Percentiles rank a stretch among this genome's conserved stretches.
Conservation (phyloP, 2,797 vertebrate genomes). For the Borostomias antarcticus region DNA sequence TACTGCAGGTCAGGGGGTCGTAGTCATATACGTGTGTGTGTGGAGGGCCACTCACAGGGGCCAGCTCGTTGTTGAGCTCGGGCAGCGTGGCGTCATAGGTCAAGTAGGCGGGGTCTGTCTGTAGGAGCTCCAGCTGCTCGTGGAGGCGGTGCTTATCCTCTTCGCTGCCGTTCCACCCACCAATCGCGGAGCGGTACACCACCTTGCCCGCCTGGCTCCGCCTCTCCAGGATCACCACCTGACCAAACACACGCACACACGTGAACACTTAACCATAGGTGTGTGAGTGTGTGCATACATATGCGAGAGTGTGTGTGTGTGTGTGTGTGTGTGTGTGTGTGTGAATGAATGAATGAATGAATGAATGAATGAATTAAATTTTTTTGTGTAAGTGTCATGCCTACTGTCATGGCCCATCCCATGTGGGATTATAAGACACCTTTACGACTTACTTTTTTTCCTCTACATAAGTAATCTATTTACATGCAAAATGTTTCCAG, state of each 20-base stretch:
- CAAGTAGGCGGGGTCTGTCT: conserved; percentile 85
- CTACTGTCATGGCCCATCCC: no score
- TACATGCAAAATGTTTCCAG: no score
- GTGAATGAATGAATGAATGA: background rate
- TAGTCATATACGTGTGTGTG: background rate
- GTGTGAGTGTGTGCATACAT: background rate
- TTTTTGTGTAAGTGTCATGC: background rate
- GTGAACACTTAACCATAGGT: background rate
- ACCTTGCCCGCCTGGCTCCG: conserved; percentile 83
- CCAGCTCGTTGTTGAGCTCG: conserved; percentile 90
- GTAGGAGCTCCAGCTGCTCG: conserved; percentile 87
- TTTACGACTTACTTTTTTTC: no score
- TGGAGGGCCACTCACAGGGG: conserved; percentile 79
- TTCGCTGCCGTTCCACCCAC: conserved; percentile 90
- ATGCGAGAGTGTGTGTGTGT: background rate
- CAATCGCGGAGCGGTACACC: conserved; percentile 80
- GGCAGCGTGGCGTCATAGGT: conserved; percentile 82
- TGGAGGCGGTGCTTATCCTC: conserved; percentile 85
- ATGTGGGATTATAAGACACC: no score
- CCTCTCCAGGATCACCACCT: conserved; percentile 93
- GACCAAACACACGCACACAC: conserved; percentile 21
- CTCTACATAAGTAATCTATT: no score
- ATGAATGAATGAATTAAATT: background rate
- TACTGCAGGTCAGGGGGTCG: background rate
- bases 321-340: background rate